Conservation (phyloP, 2,113 vertebrate species). For the Psephotus haematonotus region DNA sequence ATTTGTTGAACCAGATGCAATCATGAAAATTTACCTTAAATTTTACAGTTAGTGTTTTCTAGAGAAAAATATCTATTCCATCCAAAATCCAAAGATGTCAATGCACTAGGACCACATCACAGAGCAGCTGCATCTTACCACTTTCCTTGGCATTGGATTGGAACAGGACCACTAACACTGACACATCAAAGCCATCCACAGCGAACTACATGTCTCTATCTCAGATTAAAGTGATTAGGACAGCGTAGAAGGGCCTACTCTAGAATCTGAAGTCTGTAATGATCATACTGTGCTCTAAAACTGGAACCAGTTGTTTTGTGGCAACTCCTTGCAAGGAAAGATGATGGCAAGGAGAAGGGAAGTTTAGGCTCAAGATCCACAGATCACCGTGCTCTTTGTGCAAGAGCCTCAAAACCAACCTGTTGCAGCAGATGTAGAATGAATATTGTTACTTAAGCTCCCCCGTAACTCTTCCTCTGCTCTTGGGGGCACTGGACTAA, state of each 20-base stretch:
- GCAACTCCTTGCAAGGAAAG: neutral
- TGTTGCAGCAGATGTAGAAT: neutral
- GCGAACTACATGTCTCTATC: neutral
- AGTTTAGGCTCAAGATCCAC: neutral
- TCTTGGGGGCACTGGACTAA: neutral
- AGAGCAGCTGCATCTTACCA: neutral
- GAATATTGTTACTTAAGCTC: neutral
- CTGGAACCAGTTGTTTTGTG: neutral
- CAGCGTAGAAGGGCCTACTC: neutral
- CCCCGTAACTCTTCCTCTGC: neutral
- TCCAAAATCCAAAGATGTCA: neutral
- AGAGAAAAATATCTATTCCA: neutral
- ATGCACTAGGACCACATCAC: neutral
- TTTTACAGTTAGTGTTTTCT: slow-evolving; percentile 10
- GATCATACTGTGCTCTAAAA: neutral
- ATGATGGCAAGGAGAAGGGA: neutral
- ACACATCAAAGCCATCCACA: neutral
- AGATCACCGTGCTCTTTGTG: neutral
- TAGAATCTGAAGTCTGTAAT: neutral
- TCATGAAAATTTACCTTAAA: slow-evolving; percentile 4
- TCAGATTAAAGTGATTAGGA: neutral
- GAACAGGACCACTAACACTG: neutral
- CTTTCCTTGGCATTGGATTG: neutral
- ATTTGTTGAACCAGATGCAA: slow-evolving; percentile 29
- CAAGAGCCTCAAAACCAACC: neutral